phyloP scores from a whole-genome alignment of 2,888 invertebrate species.

The Drosophila testacea region DNA sequence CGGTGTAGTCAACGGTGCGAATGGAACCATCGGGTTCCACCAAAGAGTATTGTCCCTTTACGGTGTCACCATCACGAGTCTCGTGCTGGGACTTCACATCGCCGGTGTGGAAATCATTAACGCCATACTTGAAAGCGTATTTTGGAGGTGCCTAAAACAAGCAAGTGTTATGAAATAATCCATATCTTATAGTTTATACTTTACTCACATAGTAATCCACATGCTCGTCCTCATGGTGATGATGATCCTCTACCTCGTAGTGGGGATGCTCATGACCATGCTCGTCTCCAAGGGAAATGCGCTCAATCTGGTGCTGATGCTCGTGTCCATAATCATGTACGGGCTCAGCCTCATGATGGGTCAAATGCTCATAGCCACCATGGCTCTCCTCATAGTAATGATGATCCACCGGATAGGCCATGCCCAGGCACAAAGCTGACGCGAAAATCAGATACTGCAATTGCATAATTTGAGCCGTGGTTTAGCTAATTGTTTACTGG shows the following conservation, averaged over 20 bases:
- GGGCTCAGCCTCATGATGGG: constrained; percentile 75
- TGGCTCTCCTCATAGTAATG: constrained; percentile 81
- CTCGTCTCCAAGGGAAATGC: constrained; percentile 81
- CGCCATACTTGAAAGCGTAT: constrained; percentile 87
- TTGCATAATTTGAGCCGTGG: constrained; percentile 60
- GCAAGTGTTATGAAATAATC: no score
- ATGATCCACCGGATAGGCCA: constrained; percentile 84
- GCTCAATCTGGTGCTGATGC: constrained; percentile 78
- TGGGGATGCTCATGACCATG: constrained; percentile 84
- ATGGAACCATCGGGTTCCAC: constrained; percentile 91
- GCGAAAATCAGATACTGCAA: constrained; percentile 84
- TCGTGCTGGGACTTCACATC: constrained; percentile 89
- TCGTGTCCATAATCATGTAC: constrained; percentile 78
- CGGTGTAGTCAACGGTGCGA: constrained; percentile 87
- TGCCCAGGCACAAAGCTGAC: constrained; percentile 82
- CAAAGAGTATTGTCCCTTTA: constrained; percentile 88
- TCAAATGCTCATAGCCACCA: constrained; percentile 80
- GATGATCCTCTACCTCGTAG: constrained; percentile 65
- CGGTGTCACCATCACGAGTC: constrained; percentile 88
- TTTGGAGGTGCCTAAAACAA: constrained; percentile 89
- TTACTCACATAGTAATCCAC: constrained; percentile 88
- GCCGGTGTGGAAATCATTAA: constrained; percentile 86
- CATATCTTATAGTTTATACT: no score
- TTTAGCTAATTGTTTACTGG: constrained; percentile 68
- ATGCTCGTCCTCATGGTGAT: constrained; percentile 86